Evolutionary conservation across 2,113 vertebrate genomes (phyloP).

Genomic region (Opisthocomus hoazin): DNA sequence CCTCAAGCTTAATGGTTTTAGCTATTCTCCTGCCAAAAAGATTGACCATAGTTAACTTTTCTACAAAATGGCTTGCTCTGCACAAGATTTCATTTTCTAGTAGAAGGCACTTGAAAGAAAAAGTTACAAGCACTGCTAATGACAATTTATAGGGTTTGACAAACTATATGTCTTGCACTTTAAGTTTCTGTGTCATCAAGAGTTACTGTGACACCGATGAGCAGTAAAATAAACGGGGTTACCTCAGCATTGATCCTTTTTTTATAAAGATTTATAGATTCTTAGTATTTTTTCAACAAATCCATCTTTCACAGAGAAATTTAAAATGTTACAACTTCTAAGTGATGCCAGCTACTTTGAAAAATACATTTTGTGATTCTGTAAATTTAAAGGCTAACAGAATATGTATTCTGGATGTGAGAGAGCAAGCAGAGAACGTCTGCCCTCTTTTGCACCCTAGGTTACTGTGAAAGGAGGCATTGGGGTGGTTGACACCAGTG

Average conservation of each 20-base stretch:
- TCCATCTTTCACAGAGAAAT: not conserved
- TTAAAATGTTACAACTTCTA: not conserved
- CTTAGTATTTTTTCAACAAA: not conserved
- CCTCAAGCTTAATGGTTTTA: not conserved
- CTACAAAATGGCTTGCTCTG: not conserved
- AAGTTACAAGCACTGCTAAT: not conserved
- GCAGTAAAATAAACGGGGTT: conserved; percentile 34
- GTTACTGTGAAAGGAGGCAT: not conserved
- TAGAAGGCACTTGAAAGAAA: not conserved
- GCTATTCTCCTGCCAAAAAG: not conserved
- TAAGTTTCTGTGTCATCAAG: not conserved
- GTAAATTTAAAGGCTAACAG: not conserved
- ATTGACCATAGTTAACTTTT: not conserved
- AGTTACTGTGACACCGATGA: not conserved
- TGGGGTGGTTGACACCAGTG: accelerated
- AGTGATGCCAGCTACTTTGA: not conserved
- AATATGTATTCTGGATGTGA: not conserved
- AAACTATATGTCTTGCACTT: not conserved
- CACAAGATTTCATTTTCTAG: not conserved
- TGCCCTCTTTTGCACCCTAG: not conserved
- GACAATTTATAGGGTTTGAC: not conserved
- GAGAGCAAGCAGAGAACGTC: not conserved
- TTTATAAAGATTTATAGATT: conserved; percentile 31
- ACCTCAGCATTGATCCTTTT: not conserved
- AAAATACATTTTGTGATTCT: not conserved